phyloP scores from a whole-genome alignment of 2,888 invertebrate species.

The Nebria salina region DNA sequence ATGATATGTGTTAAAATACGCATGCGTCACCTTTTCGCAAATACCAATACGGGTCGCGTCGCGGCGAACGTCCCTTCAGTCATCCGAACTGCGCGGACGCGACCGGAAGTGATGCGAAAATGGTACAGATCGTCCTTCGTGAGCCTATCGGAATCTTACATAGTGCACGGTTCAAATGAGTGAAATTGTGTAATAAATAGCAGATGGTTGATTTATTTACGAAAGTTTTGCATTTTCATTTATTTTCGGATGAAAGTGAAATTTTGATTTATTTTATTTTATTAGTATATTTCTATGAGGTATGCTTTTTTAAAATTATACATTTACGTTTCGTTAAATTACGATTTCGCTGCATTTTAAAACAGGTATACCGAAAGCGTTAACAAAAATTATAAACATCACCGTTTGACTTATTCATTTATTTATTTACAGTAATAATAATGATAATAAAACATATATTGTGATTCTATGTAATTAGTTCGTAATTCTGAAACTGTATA shows the following conservation, averaged over 20 bases:
- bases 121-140: background rate
- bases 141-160: background rate
- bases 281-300: background rate
- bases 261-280: background rate
- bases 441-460: too few species aligned
- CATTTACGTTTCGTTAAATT: too few species aligned
- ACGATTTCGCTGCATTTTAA: too few species aligned
- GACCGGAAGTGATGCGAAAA: slow-evolving; percentile 36
- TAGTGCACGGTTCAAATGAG: background rate
- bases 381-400: too few species aligned
- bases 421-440: too few species aligned
- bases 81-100: slow-evolving; percentile 34
- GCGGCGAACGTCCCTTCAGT: slow-evolving; percentile 26
- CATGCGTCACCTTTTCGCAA: slow-evolving; percentile 38
- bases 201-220: background rate
- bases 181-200: background rate
- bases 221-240: background rate
- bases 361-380: too few species aligned
- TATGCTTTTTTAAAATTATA: too few species aligned
- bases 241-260: background rate
- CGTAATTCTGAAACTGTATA: too few species aligned
- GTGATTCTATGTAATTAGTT: too few species aligned
- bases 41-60: slow-evolving; percentile 43
- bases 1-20: background rate
- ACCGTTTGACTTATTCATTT: too few species aligned